Base-by-base conservation (phyloP, 1,140 invertebrate genomes). In the Forficula auricularia region DNA sequence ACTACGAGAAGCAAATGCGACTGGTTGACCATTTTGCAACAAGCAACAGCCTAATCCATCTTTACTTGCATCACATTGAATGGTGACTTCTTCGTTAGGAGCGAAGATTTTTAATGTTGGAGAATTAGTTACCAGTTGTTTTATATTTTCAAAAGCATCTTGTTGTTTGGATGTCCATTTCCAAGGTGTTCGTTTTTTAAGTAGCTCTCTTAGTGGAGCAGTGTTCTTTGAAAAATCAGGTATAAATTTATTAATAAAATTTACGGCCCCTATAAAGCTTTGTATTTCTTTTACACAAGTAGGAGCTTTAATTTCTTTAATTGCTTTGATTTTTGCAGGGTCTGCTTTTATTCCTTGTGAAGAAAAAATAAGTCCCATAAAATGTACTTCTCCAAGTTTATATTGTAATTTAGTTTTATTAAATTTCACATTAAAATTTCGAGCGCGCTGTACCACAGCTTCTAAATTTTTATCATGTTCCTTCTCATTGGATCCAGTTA, bases 391-490 rank as follows among this genome's bases (percentile, higher is more conserved):
- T 36, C 32, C 40, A 19, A 49, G 42, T 38, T 51, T 50, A 51
- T 55, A 60, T 38, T 53, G 44, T 43, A 56, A 53, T 51, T 66
- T 62, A 18, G 50, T 49, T 42, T 19, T 50, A 38, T 61, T 60
- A 47, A 61, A 56, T 47, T 59, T 59, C 6, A 63, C 19, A 12
- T 52, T 48, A 40, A 49, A 43, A 3, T 47, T 22, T 37, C 43
- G 39, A 3, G 53, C 51, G 40, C 44, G 42, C 18, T 55, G 34
- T 8, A 65, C 45, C 3, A 63, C 49, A 40, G 48, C 22, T 32
- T 31, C 27, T 12, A 63, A 35, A 19, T 43, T 55, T 19, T 44
- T 19, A 38, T 56, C 53, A 44, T 57, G 49, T 40, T 58, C 45
- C 35, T 45, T 42, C 38, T 48, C 36, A 22, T 43, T 49, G 20